Evolutionary conservation across 1,140 invertebrate genomes (phyloP).

Genomic region (Aleiodes sp.): DNA sequence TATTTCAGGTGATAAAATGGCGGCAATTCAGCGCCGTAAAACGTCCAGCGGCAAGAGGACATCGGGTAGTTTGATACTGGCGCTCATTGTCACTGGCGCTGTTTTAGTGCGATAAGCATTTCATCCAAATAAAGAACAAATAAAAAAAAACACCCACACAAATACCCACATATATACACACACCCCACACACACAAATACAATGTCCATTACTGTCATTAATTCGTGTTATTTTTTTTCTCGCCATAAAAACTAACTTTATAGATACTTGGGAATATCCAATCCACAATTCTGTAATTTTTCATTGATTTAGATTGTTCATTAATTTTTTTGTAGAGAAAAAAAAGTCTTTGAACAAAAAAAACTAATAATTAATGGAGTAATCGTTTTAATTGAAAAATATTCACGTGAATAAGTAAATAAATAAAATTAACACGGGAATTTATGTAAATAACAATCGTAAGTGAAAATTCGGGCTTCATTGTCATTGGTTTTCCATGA

Average conservation of each 20-base stretch:
- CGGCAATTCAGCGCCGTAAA: conserved; percentile 64
- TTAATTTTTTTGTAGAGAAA: neutral
- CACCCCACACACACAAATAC: neutral
- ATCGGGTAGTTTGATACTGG: conserved; percentile 50
- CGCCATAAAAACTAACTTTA: conserved; percentile 52
- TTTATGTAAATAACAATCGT: conserved; percentile 10
- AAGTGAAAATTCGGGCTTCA: neutral
- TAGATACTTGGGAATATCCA: conserved; percentile 10
- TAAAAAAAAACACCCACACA: too few species aligned
- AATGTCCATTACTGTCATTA: conserved; percentile 60
- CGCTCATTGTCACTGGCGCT: conserved; percentile 50
- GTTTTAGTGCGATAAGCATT: conserved; percentile 62
- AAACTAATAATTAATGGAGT: conserved; percentile 10
- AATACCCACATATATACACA: too few species aligned
- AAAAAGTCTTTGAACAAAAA: neutral
- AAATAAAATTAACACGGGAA: neutral
- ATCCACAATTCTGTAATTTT: neutral
- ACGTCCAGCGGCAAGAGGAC: conserved; percentile 56
- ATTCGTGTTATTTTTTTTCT: conserved; percentile 56
- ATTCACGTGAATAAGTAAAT: neutral
- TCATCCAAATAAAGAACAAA: conserved; percentile 43
- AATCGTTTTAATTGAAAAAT: neutral
- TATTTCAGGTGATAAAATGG: conserved; percentile 65
- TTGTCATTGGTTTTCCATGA: conserved; percentile 1
- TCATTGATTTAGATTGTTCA: neutral